These are phyloP conservation scores for Ptycholaimellus sp. DNA, from an alignment of 2,888 invertebrate species.

Conservation along the genomic window DNA sequence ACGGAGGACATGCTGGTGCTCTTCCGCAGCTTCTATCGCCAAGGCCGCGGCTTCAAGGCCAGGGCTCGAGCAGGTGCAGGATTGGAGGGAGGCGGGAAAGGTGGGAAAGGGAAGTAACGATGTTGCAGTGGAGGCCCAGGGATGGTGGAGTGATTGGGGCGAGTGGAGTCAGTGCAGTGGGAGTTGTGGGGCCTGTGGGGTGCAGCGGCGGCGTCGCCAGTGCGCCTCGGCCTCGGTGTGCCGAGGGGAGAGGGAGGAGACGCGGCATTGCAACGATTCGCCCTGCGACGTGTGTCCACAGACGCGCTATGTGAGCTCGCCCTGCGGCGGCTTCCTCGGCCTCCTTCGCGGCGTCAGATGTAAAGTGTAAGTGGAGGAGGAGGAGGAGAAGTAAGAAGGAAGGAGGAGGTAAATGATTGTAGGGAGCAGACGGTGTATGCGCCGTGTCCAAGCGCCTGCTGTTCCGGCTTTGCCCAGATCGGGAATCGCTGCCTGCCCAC, in stretches of 20 bases:
- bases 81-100: neutral
- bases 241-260: conserved; percentile 20
- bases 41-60: conserved; percentile 23
- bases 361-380: conserved; percentile 12
- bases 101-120: neutral
- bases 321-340: conserved; percentile 21
- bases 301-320: conserved; percentile 14
- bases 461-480: conserved; percentile 18
- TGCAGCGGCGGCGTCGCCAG: conserved; percentile 14
- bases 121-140: neutral
- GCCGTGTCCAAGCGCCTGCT: conserved; percentile 19
- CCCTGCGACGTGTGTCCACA: conserved; percentile 21
- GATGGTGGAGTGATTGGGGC: conserved; percentile 14
- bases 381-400: neutral
- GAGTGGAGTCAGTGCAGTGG: conserved; percentile 19
- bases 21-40: conserved; percentile 25
- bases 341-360: conserved; percentile 15
- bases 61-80: conserved; percentile 13
- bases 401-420: conserved; percentile 7
- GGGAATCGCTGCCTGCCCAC: too few relatives aligned
- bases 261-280: conserved; percentile 18
- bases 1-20: conserved; percentile 23
- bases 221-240: conserved; percentile 14
- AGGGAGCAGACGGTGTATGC: conserved; percentile 18
- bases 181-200: conserved; percentile 22